A percentile compares a stretch with the other conserved stretches of the same genome.
Conservation (phyloP, 2,888 invertebrate genomes). For the Napeogenes inachia region DNA sequence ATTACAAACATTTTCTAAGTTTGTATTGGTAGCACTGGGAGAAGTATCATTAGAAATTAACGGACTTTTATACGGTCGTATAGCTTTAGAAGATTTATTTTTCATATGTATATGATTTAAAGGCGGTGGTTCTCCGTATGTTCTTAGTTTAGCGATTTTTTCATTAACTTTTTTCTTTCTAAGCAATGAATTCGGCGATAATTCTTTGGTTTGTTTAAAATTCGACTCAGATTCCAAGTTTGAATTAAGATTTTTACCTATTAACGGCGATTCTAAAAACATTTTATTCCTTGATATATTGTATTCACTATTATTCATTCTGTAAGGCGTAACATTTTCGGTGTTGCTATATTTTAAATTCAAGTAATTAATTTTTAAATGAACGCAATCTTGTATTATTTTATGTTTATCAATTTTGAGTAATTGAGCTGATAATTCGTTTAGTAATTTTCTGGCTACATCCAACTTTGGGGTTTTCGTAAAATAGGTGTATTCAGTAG, state of each 20-base stretch:
- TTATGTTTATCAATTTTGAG: slow-evolving; percentile 38
- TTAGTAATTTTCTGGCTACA: slow-evolving; percentile 64
- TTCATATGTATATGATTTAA: slow-evolving; percentile 69
- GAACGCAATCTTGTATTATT: slow-evolving; percentile 53
- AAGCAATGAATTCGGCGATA: slow-evolving; percentile 47
- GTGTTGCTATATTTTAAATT: slow-evolving; percentile 36
- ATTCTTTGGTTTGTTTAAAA: slow-evolving; percentile 50
- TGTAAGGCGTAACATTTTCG: slow-evolving; percentile 60
- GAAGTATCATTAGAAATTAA: slow-evolving; percentile 38
- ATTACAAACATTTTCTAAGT: slow-evolving; percentile 13
- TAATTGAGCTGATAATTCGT: slow-evolving; percentile 58
- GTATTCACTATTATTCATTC: slow-evolving; percentile 47
- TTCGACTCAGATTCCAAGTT: slow-evolving; percentile 69
- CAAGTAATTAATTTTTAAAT: slow-evolving; percentile 50
- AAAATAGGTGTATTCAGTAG: slow-evolving; percentile 79
- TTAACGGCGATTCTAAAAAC: slow-evolving; percentile 54
- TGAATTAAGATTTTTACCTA: slow-evolving; percentile 43
- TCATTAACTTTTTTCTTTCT: slow-evolving; percentile 55
- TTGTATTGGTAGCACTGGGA: slow-evolving; percentile 39
- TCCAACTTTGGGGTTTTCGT: slow-evolving; percentile 78
- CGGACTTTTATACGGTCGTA: slow-evolving; percentile 62
- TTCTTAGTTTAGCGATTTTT: slow-evolving; percentile 70
- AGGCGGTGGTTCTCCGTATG: slow-evolving; percentile 76
- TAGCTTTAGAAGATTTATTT: slow-evolving; percentile 54
- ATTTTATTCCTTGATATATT: slow-evolving; percentile 51